phyloP scores from a whole-genome alignment of 1,140 invertebrate species.

The Diuraphis noxia region DNA sequence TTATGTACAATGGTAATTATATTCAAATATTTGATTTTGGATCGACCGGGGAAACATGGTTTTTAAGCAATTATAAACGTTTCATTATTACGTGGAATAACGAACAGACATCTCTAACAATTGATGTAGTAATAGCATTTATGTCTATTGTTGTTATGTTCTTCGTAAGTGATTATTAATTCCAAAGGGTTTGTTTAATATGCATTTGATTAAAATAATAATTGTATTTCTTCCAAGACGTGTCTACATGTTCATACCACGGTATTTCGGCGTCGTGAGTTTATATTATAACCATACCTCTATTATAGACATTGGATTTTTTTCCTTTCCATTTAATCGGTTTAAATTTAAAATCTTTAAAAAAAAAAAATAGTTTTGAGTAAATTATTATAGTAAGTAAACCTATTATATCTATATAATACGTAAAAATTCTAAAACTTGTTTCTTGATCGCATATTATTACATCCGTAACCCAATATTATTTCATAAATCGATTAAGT shows the following conservation, averaged over 20 bases:
- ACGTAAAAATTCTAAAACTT: slow-evolving; percentile 20
- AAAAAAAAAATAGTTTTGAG: neutral
- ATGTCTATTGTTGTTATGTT: slow-evolving; percentile 11
- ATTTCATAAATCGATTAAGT: neutral
- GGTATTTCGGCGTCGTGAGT: slow-evolving; percentile 1
- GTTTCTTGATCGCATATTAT: neutral
- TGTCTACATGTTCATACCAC: neutral
- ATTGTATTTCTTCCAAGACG: neutral
- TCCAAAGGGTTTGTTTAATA: neutral
- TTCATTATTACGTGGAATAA: neutral
- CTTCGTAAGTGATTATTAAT: neutral
- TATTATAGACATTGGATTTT: slow-evolving; percentile 3
- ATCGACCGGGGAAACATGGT: neutral
- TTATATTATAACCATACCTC: neutral
- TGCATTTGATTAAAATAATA: slow-evolving; percentile 5
- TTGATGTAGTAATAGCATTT: slow-evolving; percentile 29
- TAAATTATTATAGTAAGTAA: neutral
- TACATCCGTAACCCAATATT: neutral
- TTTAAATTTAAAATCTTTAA: neutral
- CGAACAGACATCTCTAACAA: neutral
- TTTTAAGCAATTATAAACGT: slow-evolving; percentile 11
- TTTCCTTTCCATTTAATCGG: slow-evolving; percentile 1
- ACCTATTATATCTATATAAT: neutral
- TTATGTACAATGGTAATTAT: neutral
- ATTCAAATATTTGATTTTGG: neutral